Conservation (phyloP, 2,113 vertebrate genomes). For the Eolophus roseicapilla region DNA sequence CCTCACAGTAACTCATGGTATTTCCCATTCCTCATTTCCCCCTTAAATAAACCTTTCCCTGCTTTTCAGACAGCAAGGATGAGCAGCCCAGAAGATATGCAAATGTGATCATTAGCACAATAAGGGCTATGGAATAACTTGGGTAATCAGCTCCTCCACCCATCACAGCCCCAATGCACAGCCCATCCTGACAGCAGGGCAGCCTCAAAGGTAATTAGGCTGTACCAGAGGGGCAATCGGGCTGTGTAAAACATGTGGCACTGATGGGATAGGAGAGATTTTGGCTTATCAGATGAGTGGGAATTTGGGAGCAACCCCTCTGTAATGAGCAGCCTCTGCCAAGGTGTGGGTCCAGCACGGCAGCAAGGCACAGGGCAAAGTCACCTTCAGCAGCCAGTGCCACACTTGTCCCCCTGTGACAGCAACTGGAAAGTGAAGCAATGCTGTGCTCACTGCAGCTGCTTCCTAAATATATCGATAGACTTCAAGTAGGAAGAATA, state of each 20-base stretch:
- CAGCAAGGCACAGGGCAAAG: not conserved
- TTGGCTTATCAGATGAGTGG: not conserved
- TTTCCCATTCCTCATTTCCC: not conserved
- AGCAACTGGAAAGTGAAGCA: not conserved
- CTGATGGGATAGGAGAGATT: not conserved
- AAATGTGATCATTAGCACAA: not conserved
- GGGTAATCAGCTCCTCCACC: not conserved
- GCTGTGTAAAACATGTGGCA: accelerated
- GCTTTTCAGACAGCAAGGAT: not conserved
- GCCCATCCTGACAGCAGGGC: not conserved
- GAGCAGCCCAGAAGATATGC: not conserved
- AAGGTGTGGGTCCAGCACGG: not conserved
- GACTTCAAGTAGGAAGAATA: not conserved
- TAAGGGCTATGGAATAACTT: accelerated
- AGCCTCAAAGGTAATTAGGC: accelerated
- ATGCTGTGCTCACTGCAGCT: not conserved
- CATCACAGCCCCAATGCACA: not conserved
- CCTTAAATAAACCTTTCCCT: not conserved
- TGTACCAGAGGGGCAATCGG: accelerated
- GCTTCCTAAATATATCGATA: constrained; percentile 44
- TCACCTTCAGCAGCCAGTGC: not conserved
- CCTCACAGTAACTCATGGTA: not conserved
- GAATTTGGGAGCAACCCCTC: not conserved
- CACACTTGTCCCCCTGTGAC: not conserved
- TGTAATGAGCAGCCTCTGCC: not conserved